Percentiles rank a stretch among this genome's conserved stretches.
These are phyloP conservation scores for Rhadina sibilatrix DNA, from an alignment of 2,113 vertebrate genomes.

Conservation along the genomic window DNA sequence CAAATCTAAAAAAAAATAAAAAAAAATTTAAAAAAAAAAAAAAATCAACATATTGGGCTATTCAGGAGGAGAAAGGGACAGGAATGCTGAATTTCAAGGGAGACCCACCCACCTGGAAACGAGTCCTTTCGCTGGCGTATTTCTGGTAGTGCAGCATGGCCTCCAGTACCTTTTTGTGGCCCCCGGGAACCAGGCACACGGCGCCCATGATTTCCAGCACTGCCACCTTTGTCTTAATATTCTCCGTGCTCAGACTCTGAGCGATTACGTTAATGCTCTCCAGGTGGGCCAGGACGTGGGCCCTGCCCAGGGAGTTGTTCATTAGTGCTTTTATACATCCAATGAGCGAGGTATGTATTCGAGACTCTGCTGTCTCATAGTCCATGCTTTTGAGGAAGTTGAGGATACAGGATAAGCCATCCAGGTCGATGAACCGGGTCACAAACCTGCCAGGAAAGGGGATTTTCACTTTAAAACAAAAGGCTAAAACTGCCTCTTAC, in stretches of 20 bases:
- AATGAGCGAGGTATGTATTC: conserved; percentile 98
- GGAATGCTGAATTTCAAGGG: background rate
- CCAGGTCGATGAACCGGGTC: conserved; percentile 96
- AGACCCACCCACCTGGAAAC: conserved; percentile 89
- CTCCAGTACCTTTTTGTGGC: conserved; percentile 95
- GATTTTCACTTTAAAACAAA: background rate
- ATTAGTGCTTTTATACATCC: conserved; percentile 99
- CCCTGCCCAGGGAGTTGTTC: conserved; percentile 98
- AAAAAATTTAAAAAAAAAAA: too few relatives aligned
- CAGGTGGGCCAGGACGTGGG: conserved; percentile 92
- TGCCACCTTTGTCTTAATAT: conserved; percentile 97
- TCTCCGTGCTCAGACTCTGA: conserved; percentile 97
- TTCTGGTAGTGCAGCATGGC: conserved; percentile 98
- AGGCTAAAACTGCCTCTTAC: background rate
- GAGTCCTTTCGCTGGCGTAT: conserved; percentile 91
- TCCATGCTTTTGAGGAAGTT: conserved; percentile 99
- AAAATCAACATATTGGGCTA: background rate
- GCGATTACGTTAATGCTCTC: conserved; percentile 98
- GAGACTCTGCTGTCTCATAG: conserved; percentile 96
- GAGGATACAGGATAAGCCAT: conserved; percentile 93
- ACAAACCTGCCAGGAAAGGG: conserved; percentile 84
- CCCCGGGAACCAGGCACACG: conserved; percentile 96
- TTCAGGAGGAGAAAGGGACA: background rate
- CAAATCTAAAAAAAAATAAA: too few relatives aligned
- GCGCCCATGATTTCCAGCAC: conserved; percentile 99